Base-by-base conservation (phyloP, 1,140 invertebrate species). In the Galleria mellonella region DNA sequence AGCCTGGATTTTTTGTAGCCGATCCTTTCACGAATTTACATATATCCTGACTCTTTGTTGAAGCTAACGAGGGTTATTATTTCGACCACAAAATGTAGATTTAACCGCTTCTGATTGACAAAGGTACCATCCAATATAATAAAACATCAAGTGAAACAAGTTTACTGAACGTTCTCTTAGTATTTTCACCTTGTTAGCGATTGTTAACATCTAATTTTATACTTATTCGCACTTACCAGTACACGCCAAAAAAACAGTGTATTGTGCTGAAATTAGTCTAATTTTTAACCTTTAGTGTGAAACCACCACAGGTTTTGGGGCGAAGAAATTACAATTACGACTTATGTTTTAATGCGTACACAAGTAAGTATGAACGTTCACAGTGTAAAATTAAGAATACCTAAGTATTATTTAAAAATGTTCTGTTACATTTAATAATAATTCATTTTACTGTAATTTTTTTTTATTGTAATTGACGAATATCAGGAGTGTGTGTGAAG, bases 21-120 rank as follows among this genome's bases (percentile, higher is more conserved):
- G 50, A 55, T 48, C 75, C 73, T 79, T 81, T 77, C 72, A 63
- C 68, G 52, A 73, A 82, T 84, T 83, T 81, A 84, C 81, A 83
- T 83, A 84, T 68, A 56, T 71, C 64, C 68, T 66, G 72, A 55
- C 52, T 77, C 77, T 72, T 76, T 75, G 66, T 75, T 65, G 47
- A 66, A 67, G 50, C 59, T 81, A 84, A 82, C 72, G 64, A 79
- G 72, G 71, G 70, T 72, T 72, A 82, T 81, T 78, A 81, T 82
- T 74, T 82, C 58, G 73, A 84, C 74, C 76, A 78, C 72, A 83
- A 81, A 75, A 75, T 67, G 60, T 79, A 53, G 63, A 64, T 61
- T 69, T 73, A 78, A 74, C 61, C 61, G 57, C 51, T 67, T 67
- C 50, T 72, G 74, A 77, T 74, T 78, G 76, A 77, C 76, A 74